Evolutionary conservation across 2,113 vertebrate genomes (phyloP), one percentile per base, ranked within the genome.

Genomic region (Strix aluco): DNA sequence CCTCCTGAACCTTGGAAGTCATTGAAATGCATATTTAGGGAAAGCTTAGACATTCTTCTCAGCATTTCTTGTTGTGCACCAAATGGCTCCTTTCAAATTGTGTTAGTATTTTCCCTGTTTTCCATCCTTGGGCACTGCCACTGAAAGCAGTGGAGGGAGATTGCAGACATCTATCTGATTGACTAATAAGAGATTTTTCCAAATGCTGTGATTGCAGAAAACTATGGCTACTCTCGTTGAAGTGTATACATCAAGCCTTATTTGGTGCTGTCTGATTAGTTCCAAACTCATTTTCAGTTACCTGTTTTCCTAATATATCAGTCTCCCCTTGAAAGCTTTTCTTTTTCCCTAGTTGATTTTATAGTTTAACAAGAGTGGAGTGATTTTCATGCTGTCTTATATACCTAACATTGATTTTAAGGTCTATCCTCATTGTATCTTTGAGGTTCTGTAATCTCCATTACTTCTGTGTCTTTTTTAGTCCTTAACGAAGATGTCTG

Each of bases 1-100:
- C 84, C 91, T 97, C 81, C 57, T 86, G 96, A 96, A 91, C 84
- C 86, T 94, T 97, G 85, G 38, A 92, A 96, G 54, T 81, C 78
- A 95, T 81, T 95, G 95, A 95, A 94, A 94, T 89, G 36, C 46
- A 69, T 57, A 49, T 86, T 88, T 81, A 92, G 65, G 55, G 52
- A 90, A 74, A 44, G 27, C n/a, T 86, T 44, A 67, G 61, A n/a
- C 14, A 47, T 32, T 61, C 15, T 63, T 61, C 57, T 67, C 49
- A 66, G 13, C 74, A 26, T 78, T 83, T 91, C 8, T 73, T 90
- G 22, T 74, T 81, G 22, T 59, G 57, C 67, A 86, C 38, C 62
- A 74, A 86, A 66, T 81, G 10, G 5, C 20, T 89, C 22, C 65
- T 92, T 95, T 65, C n/a, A 74, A 36, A 57, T 82, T 3, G 51